Conservation (phyloP, 1,140 invertebrate genomes). For the Bombyx mandarina region DNA sequence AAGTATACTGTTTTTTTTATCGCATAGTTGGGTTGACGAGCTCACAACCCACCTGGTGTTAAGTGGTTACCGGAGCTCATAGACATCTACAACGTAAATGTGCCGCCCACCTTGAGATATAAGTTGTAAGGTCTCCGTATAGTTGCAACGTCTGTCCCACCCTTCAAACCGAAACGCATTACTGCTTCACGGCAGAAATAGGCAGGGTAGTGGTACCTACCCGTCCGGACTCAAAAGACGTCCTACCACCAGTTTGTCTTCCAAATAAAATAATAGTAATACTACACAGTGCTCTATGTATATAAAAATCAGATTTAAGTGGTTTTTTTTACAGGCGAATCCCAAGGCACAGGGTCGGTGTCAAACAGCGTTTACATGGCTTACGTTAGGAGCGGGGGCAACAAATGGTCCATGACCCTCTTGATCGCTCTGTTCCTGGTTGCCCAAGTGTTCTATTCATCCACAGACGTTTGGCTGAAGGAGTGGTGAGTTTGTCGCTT, state of each 20-base stretch:
- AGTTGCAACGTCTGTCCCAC: too few species aligned
- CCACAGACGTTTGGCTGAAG: slow-evolving; percentile 59
- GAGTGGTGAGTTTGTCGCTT: slow-evolving; percentile 38
- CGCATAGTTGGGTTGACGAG: neutral
- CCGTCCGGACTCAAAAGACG: too few species aligned
- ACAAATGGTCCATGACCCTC: slow-evolving; percentile 54
- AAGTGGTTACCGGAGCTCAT: too few species aligned
- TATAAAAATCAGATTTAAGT: slow-evolving; percentile 1
- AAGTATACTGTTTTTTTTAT: neutral
- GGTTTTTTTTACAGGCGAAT: slow-evolving; percentile 37
- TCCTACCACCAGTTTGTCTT: neutral
- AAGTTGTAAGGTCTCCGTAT: too few species aligned
- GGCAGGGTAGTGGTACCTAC: too few species aligned
- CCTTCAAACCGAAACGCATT: too few species aligned
- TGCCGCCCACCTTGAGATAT: too few species aligned
- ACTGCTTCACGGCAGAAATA: too few species aligned
- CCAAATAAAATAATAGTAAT: neutral
- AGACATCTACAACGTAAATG: too few species aligned
- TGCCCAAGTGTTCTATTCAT: slow-evolving; percentile 54
- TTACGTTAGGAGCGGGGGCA: slow-evolving; percentile 73
- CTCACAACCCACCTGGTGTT: too few species aligned
- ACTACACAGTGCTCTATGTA: neutral
- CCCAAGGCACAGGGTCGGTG: slow-evolving; percentile 53
- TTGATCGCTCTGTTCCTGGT: slow-evolving; percentile 66
- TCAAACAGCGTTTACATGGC: slow-evolving; percentile 62